phyloP scores from a whole-genome alignment of 2,888 invertebrate species.

The Ornithoptera alexandrae region DNA sequence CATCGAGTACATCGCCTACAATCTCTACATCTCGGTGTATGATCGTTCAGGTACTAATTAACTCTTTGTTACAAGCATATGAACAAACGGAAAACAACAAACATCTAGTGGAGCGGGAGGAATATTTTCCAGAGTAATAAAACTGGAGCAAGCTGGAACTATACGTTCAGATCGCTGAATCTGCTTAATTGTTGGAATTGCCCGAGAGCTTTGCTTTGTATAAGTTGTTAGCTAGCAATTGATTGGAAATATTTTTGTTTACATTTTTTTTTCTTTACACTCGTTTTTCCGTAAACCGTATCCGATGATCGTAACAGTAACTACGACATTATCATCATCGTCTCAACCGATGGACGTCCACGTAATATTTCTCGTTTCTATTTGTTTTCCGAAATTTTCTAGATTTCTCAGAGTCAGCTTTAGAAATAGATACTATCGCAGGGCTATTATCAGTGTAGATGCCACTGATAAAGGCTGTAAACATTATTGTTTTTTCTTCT shows the following conservation, averaged over 20 bases:
- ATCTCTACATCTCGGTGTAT: constrained; percentile 2
- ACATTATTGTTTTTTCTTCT: no score
- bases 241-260: constrained; percentile 1
- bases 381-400: no score
- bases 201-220: constrained; percentile 2
- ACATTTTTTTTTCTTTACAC: background rate
- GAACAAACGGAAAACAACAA: constrained; percentile 14
- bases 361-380: no score
- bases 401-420: no score
- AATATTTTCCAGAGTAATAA: constrained; percentile 21
- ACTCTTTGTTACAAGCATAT: constrained; percentile 9
- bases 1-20: background rate
- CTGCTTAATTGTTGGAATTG: constrained; percentile 12
- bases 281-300: no score
- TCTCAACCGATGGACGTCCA: no score
- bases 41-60: constrained; percentile 21
- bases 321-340: no score
- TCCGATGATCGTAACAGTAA: no score
- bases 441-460: no score
- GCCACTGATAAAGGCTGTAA: no score
- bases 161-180: constrained; percentile 14
- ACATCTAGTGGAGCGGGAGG: constrained; percentile 15
- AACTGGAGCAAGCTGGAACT: constrained; percentile 25
- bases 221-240: background rate
- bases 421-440: no score